Evolutionary conservation across 2,797 vertebrate genomes (phyloP), one percentile per base, ranked within the genome.

Genomic region (Rhodeus uyekii): DNA sequence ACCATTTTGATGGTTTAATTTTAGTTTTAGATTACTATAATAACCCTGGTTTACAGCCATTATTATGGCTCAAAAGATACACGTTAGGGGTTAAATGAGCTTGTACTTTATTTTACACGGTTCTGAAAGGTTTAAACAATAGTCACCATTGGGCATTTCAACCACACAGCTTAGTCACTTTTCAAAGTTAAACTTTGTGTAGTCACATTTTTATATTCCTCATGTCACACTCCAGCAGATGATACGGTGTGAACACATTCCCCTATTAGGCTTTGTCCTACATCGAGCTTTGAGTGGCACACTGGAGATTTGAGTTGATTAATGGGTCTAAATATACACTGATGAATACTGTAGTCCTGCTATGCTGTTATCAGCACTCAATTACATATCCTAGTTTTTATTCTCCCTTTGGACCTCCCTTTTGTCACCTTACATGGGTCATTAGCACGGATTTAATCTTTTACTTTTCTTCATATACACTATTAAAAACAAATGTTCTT

Each of bases 241-340:
- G 84, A 85, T 84, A 67, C 75, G 48, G 53, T 63, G 77, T 76
- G 78, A 32, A 79, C 68, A 76, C 58, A 73, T 84, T 83, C 42
- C 80, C 58, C 68, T 69, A 44, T 82, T 50, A 83, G 77, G 73
- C 79, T 76, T 67, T 84, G 83, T 58, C 78, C 78, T 83, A 84
- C 72, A 50, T 75, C 81, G 75, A 22, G 18, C 84, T 83, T 72
- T 81, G 78, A 87, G 86, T 89, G 83, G 78, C 82, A 76, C 72
- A 65, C 76, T 73, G 78, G 72, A 87, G 89, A 87, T 68, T 74
- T 87, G 67, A 77, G 79, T 90, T 84, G 83, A 58, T 78, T 64
- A 89, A 80, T 36, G 12, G 13, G 8, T 38, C 48, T 64, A 78
- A 79, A 72, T 68, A 74, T 53, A 42, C 65, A 22, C 61, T 55